These are phyloP conservation scores for Drosophila nigromelanica DNA, from an alignment of 1,140 invertebrate species.

Conservation along the genomic window DNA sequence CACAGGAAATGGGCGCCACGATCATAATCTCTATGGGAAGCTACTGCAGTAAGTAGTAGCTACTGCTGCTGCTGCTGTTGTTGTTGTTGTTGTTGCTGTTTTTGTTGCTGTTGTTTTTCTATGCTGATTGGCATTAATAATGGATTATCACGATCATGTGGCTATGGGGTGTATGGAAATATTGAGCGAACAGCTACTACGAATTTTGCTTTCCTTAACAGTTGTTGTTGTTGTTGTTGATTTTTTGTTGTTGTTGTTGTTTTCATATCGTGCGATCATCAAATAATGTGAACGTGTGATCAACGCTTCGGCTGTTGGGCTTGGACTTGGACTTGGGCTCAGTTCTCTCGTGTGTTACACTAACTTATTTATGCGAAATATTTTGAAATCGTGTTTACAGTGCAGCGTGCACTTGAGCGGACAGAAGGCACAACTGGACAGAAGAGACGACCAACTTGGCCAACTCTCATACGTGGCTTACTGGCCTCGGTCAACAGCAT, in stretches of 20 bases:
- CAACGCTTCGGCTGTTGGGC: constrained; percentile 63
- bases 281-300: constrained; percentile 83
- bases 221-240: constrained; percentile 48
- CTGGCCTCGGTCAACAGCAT: constrained; percentile 53
- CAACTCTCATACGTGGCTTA: constrained; percentile 50
- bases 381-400: constrained; percentile 81
- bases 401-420: constrained; percentile 72
- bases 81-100: constrained; percentile 30
- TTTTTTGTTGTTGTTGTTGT: constrained; percentile 21
- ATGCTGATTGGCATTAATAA: constrained; percentile 84
- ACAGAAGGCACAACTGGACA: constrained; percentile 47
- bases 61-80: constrained; percentile 35
- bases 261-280: constrained; percentile 83
- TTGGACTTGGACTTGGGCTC: constrained; percentile 10
- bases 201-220: constrained; percentile 52
- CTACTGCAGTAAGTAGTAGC: constrained; percentile 33
- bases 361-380: constrained; percentile 84
- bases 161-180: constrained; percentile 68
- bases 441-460: constrained; percentile 17
- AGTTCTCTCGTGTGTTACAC: constrained; percentile 76
- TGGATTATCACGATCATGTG: constrained; percentile 83
- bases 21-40: constrained; percentile 61
- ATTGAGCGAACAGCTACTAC: constrained; percentile 53
- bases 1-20: constrained; percentile 46
- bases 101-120: constrained; percentile 48